Conservation (phyloP, 53 echinoderm and acorn worm genomes). For the Actinopyga echinites region DNA sequence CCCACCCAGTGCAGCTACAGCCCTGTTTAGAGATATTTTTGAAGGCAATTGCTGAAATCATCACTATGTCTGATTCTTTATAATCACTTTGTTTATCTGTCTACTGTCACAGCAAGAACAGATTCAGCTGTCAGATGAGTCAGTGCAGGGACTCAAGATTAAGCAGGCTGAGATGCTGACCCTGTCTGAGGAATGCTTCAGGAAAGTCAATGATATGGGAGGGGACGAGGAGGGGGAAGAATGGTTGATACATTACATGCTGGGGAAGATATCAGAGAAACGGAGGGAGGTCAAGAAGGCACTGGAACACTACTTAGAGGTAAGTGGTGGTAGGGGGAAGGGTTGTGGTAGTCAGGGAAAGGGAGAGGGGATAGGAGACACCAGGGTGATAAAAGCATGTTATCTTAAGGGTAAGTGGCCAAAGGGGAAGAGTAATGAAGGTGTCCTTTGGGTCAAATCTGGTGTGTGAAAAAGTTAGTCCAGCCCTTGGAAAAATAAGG, state of each 20-base stretch:
- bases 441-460: too few relatives aligned
- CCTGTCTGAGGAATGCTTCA: slow-evolving; percentile 78
- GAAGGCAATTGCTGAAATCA: too few relatives aligned
- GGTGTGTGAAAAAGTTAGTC: too few relatives aligned
- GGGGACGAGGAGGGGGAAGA: slow-evolving; percentile 94
- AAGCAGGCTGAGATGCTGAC: slow-evolving; percentile 77
- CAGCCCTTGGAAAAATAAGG: too few relatives aligned
- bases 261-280: slow-evolving; percentile 96
- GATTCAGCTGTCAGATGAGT: slow-evolving; percentile 66
- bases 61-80: neutral
- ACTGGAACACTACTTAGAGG: slow-evolving; percentile 81
- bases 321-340: slow-evolving; percentile 4
- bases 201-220: slow-evolving; percentile 71
- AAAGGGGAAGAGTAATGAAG: too few relatives aligned
- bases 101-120: slow-evolving; percentile 62
- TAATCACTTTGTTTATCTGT: neutral
- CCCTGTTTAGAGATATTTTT: too few relatives aligned
- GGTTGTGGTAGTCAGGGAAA: too few relatives aligned
- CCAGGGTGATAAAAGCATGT: too few relatives aligned
- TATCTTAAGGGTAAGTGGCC: too few relatives aligned
- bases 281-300: slow-evolving; percentile 51
- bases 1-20: too few relatives aligned
- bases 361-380: neutral
- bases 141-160: slow-evolving; percentile 49
- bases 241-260: slow-evolving; percentile 97